Evolutionary conservation across 2,888 invertebrate genomes (phyloP).

Genomic region (Oscheius onirici): DNA sequence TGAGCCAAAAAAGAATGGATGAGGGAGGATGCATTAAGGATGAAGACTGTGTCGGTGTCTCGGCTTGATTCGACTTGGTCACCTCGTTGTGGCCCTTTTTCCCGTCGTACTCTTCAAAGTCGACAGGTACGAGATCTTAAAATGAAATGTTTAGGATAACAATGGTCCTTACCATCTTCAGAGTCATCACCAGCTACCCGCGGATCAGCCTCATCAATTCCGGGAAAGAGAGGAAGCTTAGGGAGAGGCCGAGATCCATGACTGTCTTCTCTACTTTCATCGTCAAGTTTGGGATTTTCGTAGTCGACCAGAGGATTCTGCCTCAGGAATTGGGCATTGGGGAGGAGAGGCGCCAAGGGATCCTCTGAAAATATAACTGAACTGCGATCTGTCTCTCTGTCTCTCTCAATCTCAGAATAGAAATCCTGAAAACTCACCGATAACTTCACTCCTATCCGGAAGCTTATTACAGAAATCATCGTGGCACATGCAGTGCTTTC

Average conservation of each 20-base stretch:
- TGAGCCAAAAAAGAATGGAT: conserved; percentile 49
- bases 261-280: conserved; percentile 38
- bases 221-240: conserved; percentile 50
- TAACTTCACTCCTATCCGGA: conserved; percentile 38
- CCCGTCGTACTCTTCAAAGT: conserved; percentile 55
- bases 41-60: conserved; percentile 9
- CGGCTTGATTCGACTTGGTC: background rate
- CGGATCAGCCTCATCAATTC: conserved; percentile 50
- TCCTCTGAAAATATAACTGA: conserved; percentile 39
- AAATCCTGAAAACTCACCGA: conserved; percentile 29
- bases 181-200: conserved; percentile 44
- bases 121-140: conserved; percentile 60
- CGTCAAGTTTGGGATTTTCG: conserved; percentile 46
- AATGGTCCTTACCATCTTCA: conserved; percentile 43
- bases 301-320: conserved; percentile 65
- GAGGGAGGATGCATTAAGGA: conserved; percentile 37
- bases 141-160: background rate
- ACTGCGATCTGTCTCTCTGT: too few species aligned
- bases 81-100: conserved; percentile 22
- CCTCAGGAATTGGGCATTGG: conserved; percentile 57
- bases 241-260: conserved; percentile 48
- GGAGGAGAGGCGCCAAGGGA: conserved; percentile 55
- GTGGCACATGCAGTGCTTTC: conserved; percentile 65
- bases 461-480: conserved; percentile 64
- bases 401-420: too few species aligned